Evolutionary conservation across 2,113 vertebrate species (phyloP).

Genomic region (Toxotes jaculatrix): DNA sequence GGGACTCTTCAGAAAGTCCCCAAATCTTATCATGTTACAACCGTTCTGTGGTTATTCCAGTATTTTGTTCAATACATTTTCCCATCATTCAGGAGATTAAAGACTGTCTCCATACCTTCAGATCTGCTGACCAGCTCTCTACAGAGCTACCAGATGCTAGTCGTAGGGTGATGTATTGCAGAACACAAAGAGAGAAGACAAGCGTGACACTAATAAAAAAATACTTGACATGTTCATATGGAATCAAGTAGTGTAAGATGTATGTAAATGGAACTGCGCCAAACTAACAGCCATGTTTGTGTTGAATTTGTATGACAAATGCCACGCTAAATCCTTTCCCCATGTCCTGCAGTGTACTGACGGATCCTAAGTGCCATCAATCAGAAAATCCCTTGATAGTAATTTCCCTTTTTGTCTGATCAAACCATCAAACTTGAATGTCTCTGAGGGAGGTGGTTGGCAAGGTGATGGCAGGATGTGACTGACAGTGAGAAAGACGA

Average conservation of each 20-base stretch:
- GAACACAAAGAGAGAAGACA: constrained; percentile 13
- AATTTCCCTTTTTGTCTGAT: constrained; percentile 74
- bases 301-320: constrained; percentile 55
- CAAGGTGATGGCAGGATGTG: constrained; percentile 66
- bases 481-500: constrained; percentile 38
- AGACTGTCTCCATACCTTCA: background rate
- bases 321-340: constrained; percentile 9
- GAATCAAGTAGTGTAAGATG: constrained; percentile 6
- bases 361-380: constrained; percentile 57
- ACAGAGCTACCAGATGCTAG: background rate
- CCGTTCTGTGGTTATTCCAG: background rate
- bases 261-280: background rate
- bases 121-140: background rate
- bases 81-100: constrained; percentile 2
- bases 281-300: constrained; percentile 23
- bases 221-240: constrained; percentile 9
- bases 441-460: constrained; percentile 70
- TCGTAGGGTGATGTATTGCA: background rate
- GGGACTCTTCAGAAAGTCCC: background rate
- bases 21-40: background rate
- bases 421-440: constrained; percentile 68
- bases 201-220: constrained; percentile 21
- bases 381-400: constrained; percentile 68
- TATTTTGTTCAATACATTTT: background rate
- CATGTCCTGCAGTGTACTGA: constrained; percentile 29